Conservation (phyloP, 2,888 invertebrate species). For the Limnephilus auricula region DNA sequence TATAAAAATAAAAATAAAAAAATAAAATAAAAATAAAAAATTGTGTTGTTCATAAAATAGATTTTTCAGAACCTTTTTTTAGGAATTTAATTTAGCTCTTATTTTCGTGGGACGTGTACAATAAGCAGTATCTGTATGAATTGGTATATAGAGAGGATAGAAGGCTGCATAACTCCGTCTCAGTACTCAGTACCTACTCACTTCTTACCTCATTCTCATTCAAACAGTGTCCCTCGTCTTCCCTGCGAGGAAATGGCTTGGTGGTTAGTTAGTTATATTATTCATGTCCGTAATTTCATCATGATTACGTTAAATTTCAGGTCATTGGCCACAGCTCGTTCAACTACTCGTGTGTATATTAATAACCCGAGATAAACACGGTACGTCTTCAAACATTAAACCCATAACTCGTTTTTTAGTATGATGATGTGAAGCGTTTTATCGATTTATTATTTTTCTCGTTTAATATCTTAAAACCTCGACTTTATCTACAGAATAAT, state of each 20-base stretch:
- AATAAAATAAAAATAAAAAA: too few relatives aligned
- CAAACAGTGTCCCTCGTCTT: not conserved
- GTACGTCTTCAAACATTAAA: not conserved
- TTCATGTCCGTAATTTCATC: not conserved
- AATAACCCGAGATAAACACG: not conserved
- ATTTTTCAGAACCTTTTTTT: too few relatives aligned
- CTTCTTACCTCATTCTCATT: not conserved
- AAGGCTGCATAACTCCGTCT: not conserved
- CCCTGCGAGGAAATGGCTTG: not conserved
- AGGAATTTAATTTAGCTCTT: not conserved
- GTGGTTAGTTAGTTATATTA: not conserved
- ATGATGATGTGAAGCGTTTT: constrained; percentile 2
- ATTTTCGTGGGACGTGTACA: not conserved
- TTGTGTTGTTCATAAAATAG: too few relatives aligned
- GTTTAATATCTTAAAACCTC: not conserved
- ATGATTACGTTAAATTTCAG: not conserved
- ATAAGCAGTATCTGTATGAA: not conserved
- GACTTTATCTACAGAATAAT: not conserved
- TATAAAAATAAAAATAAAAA: too few relatives aligned
- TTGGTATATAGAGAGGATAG: not conserved
- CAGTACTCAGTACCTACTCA: not conserved
- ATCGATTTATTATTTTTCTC: not conserved
- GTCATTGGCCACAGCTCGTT: not conserved
- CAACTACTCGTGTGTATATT: not conserved
- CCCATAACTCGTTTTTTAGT: not conserved